Evolutionary conservation across 1,140 invertebrate species (phyloP).

Genomic region (Diabrotica undecimpunctata): DNA sequence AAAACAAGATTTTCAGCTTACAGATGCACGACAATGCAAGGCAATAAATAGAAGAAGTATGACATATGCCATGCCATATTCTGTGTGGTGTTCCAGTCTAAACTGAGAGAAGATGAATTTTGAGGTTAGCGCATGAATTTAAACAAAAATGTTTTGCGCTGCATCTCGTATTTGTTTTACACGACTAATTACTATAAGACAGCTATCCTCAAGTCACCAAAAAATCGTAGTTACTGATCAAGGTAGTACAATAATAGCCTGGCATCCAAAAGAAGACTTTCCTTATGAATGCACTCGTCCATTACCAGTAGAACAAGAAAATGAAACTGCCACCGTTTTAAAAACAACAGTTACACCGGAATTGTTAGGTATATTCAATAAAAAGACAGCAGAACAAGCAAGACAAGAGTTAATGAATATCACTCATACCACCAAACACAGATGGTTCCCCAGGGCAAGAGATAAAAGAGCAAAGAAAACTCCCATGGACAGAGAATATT

Average conservation of each 20-base stretch:
- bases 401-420: slow-evolving; percentile 67
- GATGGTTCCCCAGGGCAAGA: slow-evolving; percentile 70
- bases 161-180: background rate
- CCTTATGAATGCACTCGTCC: slow-evolving; percentile 82
- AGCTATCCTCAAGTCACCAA: slow-evolving; percentile 29
- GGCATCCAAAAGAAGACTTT: slow-evolving; percentile 78
- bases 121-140: too few relatives aligned
- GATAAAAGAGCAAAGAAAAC: slow-evolving; percentile 65
- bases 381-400: slow-evolving; percentile 57
- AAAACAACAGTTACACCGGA: slow-evolving; percentile 60
- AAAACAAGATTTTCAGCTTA: too few relatives aligned
- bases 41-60: too few relatives aligned
- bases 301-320: slow-evolving; percentile 53
- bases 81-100: too few relatives aligned
- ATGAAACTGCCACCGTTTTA: slow-evolving; percentile 54
- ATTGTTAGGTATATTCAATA: slow-evolving; percentile 61
- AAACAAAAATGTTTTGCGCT: background rate
- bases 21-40: too few relatives aligned
- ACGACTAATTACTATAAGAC: background rate
- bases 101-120: too few relatives aligned
- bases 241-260: slow-evolving; percentile 75
- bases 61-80: too few relatives aligned
- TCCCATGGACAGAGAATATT: slow-evolving; percentile 66
- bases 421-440: slow-evolving; percentile 75
- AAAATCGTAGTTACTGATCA: slow-evolving; percentile 67